Conservation (phyloP, 2,113 vertebrate species). For the Tychaedon coryphoeus region DNA sequence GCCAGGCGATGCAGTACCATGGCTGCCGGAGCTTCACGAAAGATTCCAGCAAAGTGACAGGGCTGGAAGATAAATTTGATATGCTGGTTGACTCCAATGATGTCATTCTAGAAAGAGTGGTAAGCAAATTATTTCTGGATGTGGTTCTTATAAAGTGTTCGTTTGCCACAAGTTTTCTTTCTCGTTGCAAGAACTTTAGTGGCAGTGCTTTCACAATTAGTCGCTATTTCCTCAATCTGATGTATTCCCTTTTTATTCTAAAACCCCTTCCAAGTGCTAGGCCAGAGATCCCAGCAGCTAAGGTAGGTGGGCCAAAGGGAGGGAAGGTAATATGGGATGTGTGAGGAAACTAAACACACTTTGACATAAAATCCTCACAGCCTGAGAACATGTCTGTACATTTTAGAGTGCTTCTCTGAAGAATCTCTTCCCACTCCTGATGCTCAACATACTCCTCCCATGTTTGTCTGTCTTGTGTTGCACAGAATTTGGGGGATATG, state of each 20-base stretch:
- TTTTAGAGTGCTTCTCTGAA: neutral
- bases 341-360: neutral
- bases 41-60: slow-evolving; percentile 82
- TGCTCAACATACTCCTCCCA: neutral
- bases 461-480: neutral
- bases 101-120: slow-evolving; percentile 92
- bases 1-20: slow-evolving; percentile 90
- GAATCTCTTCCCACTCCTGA: neutral
- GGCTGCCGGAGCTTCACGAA: slow-evolving; percentile 85
- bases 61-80: slow-evolving; percentile 91
- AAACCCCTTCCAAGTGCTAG: neutral
- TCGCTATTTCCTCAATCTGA: neutral
- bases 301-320: neutral
- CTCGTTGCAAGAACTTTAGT: neutral
- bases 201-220: neutral
- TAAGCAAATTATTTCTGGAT: slow-evolving; percentile 60
- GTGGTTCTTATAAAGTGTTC: neutral
- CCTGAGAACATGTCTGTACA: neutral
- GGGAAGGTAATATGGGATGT: neutral
- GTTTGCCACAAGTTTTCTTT: neutral
- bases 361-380: neutral
- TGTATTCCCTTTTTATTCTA: neutral
- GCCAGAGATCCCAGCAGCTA: neutral
- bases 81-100: slow-evolving; percentile 93
- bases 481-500: neutral